A percentile compares a stretch with the other conserved stretches of the same genome.
Conservation (phyloP, 2,113 vertebrate genomes). For the Garra rufa region DNA sequence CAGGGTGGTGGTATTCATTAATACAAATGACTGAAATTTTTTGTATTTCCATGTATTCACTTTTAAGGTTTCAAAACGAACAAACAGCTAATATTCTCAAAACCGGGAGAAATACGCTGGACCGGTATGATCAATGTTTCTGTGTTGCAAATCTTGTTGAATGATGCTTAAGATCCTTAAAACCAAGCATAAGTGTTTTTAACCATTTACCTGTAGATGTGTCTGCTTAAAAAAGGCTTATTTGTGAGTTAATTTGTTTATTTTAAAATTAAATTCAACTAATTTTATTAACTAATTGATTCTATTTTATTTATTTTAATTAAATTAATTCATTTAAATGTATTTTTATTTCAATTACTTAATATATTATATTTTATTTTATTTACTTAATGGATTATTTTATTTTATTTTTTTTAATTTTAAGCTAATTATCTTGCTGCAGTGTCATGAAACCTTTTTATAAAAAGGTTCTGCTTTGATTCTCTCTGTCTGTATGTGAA, state of each 20-base stretch:
- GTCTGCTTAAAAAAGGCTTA: neutral
- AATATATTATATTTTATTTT: no score
- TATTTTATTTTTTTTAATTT: no score
- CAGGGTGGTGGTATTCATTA: neutral
- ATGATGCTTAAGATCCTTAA: neutral
- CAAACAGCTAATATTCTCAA: conserved; percentile 82
- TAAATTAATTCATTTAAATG: neutral
- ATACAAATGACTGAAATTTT: neutral
- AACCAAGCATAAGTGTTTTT: neutral
- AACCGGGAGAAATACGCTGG: conserved; percentile 83
- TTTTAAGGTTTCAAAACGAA: conserved; percentile 82
- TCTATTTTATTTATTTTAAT: neutral
- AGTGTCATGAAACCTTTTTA: neutral
- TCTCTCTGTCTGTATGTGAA: neutral
- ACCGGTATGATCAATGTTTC: conserved; percentile 73
- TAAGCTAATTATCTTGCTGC: neutral
- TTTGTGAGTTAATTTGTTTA: neutral
- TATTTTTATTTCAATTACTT: neutral
- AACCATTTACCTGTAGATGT: neutral
- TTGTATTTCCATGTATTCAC: conserved; percentile 66
- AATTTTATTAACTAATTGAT: no score
- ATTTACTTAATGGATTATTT: no score
- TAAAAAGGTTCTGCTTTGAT: neutral
- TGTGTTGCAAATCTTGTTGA: neutral
- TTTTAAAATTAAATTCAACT: neutral